Conservation (phyloP, 2,113 vertebrate genomes). For the Hemiscyllium ocellatum region DNA sequence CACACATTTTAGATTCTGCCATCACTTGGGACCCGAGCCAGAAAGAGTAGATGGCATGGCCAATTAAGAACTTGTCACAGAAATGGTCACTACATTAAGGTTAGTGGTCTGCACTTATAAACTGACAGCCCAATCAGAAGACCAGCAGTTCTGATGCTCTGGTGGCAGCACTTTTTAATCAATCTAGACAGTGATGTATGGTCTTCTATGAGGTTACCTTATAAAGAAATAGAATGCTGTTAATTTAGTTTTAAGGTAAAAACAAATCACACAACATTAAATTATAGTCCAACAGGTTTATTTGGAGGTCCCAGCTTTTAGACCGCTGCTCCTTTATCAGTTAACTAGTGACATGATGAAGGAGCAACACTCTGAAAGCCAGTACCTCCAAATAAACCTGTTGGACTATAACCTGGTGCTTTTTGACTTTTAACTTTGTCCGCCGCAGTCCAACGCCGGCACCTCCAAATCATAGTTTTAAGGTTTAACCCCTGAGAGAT, state of each 20-base stretch:
- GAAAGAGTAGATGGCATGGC: background rate
- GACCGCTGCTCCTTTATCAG: too few relatives aligned
- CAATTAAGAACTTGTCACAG: background rate
- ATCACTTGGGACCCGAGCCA: background rate
- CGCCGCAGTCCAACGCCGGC: too few relatives aligned
- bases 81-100: background rate
- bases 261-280: too few relatives aligned
- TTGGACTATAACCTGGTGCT: too few relatives aligned
- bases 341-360: too few relatives aligned
- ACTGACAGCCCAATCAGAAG: background rate
- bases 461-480: background rate
- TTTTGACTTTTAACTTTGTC: too few relatives aligned
- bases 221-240: background rate
- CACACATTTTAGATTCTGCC: background rate
- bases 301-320: too few relatives aligned
- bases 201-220: background rate
- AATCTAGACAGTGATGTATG: too few relatives aligned
- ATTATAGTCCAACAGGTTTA: too few relatives aligned
- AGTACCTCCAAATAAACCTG: too few relatives aligned
- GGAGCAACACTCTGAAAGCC: too few relatives aligned
- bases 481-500: background rate
- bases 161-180: too few relatives aligned
- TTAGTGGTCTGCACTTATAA: background rate
- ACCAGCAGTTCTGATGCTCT: background rate
- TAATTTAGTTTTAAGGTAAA: background rate